These are phyloP conservation scores for Elanoides forficatus DNA, from an alignment of 2,113 vertebrate species.

Conservation along the genomic window DNA sequence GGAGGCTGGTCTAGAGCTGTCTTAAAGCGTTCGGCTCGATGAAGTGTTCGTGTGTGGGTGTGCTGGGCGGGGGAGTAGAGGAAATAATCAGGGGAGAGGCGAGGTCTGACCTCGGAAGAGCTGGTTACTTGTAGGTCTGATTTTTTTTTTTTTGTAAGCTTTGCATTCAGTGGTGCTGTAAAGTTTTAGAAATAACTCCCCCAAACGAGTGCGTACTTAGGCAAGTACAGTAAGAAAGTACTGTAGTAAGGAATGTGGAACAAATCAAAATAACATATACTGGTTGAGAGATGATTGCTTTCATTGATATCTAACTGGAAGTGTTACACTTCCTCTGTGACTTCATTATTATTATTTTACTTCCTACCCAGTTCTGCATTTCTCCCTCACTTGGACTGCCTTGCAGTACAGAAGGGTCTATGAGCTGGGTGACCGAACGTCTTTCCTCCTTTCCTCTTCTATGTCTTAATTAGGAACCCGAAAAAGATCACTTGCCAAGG, in stretches of 20 bases:
- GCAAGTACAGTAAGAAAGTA: background rate
- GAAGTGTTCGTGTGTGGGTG: background rate
- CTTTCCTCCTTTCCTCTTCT: background rate
- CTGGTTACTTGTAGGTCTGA: background rate
- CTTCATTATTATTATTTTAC: background rate
- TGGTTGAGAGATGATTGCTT: background rate
- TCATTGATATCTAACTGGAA: background rate
- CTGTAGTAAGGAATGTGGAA: background rate
- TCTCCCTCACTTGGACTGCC: background rate
- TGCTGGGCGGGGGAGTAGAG: too few species aligned
- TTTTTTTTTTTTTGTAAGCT: background rate
- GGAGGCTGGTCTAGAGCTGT: background rate
- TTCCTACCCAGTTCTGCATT: background rate
- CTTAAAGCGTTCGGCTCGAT: accelerated
- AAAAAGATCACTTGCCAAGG: background rate
- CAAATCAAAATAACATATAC: background rate
- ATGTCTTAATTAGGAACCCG: background rate
- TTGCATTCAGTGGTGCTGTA: accelerated
- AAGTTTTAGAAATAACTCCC: background rate
- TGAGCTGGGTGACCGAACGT: background rate
- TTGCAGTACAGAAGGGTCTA: background rate
- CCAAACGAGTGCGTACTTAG: background rate
- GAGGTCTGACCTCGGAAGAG: background rate
- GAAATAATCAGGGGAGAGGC: too few species aligned
- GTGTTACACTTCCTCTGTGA: background rate